A percentile compares a stretch with the other conserved stretches of the same genome.
These are phyloP conservation scores for Agrotis exclamationis DNA, from an alignment of 2,888 invertebrate genomes.

Conservation along the genomic window DNA sequence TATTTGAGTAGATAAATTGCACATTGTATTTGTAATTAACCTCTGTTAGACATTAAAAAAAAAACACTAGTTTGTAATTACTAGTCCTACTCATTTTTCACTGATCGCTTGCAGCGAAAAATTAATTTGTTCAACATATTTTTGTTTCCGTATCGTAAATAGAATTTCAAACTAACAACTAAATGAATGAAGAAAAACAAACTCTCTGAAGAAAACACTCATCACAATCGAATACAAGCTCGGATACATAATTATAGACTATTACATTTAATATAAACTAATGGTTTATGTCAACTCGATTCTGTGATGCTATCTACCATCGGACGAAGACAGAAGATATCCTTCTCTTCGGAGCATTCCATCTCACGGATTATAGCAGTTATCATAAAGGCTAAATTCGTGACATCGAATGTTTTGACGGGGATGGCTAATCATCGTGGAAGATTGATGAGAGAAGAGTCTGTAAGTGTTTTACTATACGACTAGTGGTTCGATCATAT, in stretches of 20 bases:
- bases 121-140: background rate
- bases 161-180: background rate
- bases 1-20: too few relatives aligned
- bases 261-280: background rate
- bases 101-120: too few relatives aligned
- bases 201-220: background rate
- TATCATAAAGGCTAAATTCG: slow-evolving; percentile 78
- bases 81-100: too few relatives aligned
- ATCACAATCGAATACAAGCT: background rate
- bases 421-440: slow-evolving; percentile 1
- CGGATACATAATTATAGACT: background rate
- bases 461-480: background rate
- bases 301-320: background rate
- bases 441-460: slow-evolving; percentile 4
- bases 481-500: too few relatives aligned
- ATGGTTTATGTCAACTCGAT: background rate
- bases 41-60: too few relatives aligned
- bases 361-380: slow-evolving; percentile 70
- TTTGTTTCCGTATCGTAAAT: background rate
- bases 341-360: slow-evolving; percentile 65
- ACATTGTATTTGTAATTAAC: too few relatives aligned
- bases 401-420: slow-evolving; percentile 74
- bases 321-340: slow-evolving; percentile 3
- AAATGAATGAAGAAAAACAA: background rate
- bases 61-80: too few relatives aligned